Percentiles rank a stretch among this genome's conserved stretches.
These are phyloP conservation scores for Agrotis segetum DNA, from an alignment of 2,888 invertebrate species.

Conservation along the genomic window DNA sequence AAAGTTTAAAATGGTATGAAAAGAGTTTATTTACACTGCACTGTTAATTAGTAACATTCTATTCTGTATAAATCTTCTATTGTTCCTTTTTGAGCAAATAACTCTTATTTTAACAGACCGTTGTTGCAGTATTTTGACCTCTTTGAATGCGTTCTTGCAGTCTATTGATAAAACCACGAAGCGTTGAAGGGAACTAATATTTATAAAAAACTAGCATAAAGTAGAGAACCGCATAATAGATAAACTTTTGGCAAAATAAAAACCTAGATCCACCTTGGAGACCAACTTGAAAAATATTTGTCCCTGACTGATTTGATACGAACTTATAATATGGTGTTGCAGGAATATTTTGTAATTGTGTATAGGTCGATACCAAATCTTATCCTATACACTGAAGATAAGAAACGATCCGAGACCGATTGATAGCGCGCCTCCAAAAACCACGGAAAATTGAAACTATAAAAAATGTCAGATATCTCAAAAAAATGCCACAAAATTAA, in stretches of 20 bases:
- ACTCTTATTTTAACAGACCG: background rate
- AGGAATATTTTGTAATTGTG: no score
- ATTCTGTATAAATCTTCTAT: background rate
- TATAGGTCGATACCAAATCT: no score
- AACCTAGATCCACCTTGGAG: background rate
- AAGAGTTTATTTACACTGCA: background rate
- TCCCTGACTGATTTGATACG: background rate
- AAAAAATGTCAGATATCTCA: background rate
- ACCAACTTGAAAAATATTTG: background rate
- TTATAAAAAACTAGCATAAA: background rate
- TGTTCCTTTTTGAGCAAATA: slow-evolving; percentile 2
- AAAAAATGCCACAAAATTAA: background rate
- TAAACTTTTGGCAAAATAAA: background rate
- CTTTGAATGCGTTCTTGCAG: background rate
- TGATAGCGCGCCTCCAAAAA: no score
- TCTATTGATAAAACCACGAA: background rate
- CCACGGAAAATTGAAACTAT: background rate
- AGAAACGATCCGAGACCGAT: background rate
- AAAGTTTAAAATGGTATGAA: slow-evolving; percentile 39
- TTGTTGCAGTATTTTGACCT: slow-evolving; percentile 1
- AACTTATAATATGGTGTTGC: background rate
- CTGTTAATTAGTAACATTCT: slow-evolving; percentile 34
- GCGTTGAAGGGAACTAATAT: background rate
- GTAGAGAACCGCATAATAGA: background rate
- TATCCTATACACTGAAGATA: no score